Evolutionary conservation across 2,888 invertebrate species (phyloP).

Genomic region (Torymus texanus): DNA sequence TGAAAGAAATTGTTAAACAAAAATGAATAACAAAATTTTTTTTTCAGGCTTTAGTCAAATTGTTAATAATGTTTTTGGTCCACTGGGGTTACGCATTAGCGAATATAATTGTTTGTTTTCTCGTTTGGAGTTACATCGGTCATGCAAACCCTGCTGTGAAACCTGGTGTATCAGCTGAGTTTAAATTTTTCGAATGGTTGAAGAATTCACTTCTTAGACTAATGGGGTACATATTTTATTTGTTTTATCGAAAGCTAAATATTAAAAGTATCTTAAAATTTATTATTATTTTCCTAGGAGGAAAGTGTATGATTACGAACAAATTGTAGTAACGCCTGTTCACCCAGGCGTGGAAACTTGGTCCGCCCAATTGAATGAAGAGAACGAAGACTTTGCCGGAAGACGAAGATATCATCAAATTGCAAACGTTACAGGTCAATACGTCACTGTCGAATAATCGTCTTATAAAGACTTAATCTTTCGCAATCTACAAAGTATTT

Average conservation of each 20-base stretch:
- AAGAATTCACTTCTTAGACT: conserved; percentile 83
- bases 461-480: conserved; percentile 8
- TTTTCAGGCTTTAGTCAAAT: conserved; percentile 92
- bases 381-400: conserved; percentile 95
- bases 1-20: too few relatives aligned
- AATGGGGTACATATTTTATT: conserved; percentile 81
- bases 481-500: conserved; percentile 46
- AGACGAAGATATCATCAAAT: conserved; percentile 95
- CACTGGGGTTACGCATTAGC: conserved; percentile 95
- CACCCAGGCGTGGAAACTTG: conserved; percentile 87
- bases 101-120: conserved; percentile 86
- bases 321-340: conserved; percentile 89
- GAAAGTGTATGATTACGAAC: conserved; percentile 88
- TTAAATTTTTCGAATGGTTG: conserved; percentile 87
- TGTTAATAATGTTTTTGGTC: conserved; percentile 93
- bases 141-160: conserved; percentile 96
- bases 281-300: conserved; percentile 77
- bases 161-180: conserved; percentile 91
- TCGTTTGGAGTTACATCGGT: conserved; percentile 96
- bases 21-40: too few relatives aligned
- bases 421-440: conserved; percentile 85
- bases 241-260: conserved; percentile 7
- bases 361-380: conserved; percentile 93
- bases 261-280: background rate
- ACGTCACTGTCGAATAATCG: conserved; percentile 74